Evolutionary conservation across 2,113 vertebrate genomes (phyloP).

Genomic region (Felis chaus): DNA sequence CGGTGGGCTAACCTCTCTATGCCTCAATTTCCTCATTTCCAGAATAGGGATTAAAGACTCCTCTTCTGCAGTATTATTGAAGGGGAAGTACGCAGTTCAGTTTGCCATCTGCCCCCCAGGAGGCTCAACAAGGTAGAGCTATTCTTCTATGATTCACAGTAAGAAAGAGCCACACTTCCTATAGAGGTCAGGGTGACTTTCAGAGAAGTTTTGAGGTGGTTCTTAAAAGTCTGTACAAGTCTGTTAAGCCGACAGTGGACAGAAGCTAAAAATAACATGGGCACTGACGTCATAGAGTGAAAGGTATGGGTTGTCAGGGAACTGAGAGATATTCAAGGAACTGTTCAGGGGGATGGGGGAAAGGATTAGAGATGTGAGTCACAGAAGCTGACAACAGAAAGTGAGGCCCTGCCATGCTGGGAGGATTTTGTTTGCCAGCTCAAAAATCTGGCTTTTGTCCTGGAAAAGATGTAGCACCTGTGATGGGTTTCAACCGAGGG

Average conservation of each 20-base stretch:
- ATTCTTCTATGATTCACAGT: neutral
- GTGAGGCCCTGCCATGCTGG: neutral
- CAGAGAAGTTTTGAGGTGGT: neutral
- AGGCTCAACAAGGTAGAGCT: neutral
- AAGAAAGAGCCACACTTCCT: neutral
- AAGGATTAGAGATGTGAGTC: neutral
- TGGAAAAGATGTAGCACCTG: neutral
- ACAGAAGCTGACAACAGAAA: neutral
- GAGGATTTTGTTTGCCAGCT: neutral
- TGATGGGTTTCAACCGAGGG: neutral
- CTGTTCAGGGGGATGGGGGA: fast-evolving
- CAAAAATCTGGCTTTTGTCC: neutral
- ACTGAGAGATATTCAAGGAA: neutral
- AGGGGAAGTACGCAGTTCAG: neutral
- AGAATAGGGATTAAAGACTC: neutral
- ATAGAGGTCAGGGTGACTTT: neutral
- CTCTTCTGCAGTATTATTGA: neutral
- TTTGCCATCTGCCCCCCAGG: no score
- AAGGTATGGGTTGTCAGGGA: neutral
- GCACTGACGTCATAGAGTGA: neutral
- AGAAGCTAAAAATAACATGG: neutral
- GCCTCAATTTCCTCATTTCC: neutral
- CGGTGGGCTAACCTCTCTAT: neutral
- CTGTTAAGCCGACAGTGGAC: neutral
- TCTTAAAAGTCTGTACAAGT: neutral